phyloP scores from a whole-genome alignment of 2,797 vertebrate genomes.

The Nyctibius grandis region DNA sequence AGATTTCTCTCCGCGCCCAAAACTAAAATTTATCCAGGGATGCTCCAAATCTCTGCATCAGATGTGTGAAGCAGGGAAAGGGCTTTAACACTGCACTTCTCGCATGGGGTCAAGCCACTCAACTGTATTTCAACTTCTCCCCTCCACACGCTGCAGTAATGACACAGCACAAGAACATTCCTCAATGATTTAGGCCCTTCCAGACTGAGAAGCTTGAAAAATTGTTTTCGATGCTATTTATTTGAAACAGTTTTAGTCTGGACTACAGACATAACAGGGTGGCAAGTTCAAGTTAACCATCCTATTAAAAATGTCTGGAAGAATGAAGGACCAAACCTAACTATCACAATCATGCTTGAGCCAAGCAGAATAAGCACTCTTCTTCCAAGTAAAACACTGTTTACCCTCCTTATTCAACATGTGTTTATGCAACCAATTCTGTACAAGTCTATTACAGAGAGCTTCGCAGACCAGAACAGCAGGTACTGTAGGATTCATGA shows the following conservation, averaged over 20 bases:
- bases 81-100: not conserved
- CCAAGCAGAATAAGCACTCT: not conserved
- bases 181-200: not conserved
- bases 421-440: not conserved
- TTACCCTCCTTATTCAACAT: not conserved
- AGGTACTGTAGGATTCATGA: fast-evolving
- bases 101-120: no score
- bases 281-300: not conserved
- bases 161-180: not conserved
- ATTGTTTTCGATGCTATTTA: not conserved
- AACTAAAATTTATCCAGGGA: not conserved
- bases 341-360: not conserved
- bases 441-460: not conserved
- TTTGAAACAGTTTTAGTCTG: not conserved
- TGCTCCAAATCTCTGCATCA: not conserved
- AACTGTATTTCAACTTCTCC: not conserved
- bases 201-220: not conserved
- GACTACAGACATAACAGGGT: not conserved
- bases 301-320: not conserved
- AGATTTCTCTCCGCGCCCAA: not conserved
- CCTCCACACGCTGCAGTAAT: not conserved
- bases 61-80: not conserved
- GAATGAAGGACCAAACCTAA: not conserved
- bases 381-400: not conserved
- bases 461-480: not conserved